Evolutionary conservation across 2,797 vertebrate genomes (phyloP), one percentile per base, ranked within the genome.

Genomic region (Notolepis coatsorum): DNA sequence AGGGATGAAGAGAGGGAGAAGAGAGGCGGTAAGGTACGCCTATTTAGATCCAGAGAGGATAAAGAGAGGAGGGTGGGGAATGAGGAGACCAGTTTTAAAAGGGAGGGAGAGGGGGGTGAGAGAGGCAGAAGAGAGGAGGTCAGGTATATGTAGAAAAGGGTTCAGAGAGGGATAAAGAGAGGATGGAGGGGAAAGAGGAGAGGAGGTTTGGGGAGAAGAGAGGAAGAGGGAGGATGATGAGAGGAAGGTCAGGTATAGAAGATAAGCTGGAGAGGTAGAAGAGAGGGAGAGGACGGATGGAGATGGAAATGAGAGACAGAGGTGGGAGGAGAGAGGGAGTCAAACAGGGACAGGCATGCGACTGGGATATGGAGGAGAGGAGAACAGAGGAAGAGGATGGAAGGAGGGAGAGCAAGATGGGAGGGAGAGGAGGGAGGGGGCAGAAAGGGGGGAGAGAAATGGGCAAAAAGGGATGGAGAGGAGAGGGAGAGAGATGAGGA

Each of bases 161-260:
- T n/a, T n/a, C n/a, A n/a, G n/a, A n/a, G n/a, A n/a, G n/a, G n/a
- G n/a, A 61, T 65, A 17, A 63, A 47, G 27, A 45, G 21, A 61
- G 55, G 65, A 77, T 18, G 50, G 56, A 33, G 45, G 24, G 39
- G 65, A 20, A 61, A 33, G 17, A 20, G 3, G 25, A 13, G 37
- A 38, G 56, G 50, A 0, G 28, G 28, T n/a, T n/a, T 28, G 23
- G 17, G 38, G 27, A 28, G 25, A 18, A n/a, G n/a, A n/a, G n/a
- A n/a, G n/a, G n/a, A n/a, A n/a, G n/a, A 21, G 2, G 37, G 46
- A 41, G 10, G 25, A 61, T 46, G 25, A 17, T 18, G 42, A 18
- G 10, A 41, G 4, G 49, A 66, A 46, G 62, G 24, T 51, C n/a
- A 13, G 27, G 17, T 12, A 9, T 33, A 41, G 18, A 41, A 62